phyloP scores from a whole-genome alignment of 2,113 vertebrate species.

The Abramis brama region DNA sequence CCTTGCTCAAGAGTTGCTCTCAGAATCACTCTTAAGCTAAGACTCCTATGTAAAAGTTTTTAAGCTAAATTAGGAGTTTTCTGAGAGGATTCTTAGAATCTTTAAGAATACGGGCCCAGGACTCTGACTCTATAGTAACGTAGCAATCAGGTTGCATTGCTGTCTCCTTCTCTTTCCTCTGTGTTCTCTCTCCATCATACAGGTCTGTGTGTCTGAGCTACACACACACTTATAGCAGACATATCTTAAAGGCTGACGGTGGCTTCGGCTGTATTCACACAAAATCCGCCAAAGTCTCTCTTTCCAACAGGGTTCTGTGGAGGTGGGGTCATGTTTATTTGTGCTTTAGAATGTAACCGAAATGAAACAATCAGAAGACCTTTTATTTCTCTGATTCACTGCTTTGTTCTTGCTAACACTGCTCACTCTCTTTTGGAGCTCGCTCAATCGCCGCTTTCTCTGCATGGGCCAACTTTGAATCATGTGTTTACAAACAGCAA shows the following conservation, averaged over 20 bases:
- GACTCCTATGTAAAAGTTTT: no score
- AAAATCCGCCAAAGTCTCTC: neutral
- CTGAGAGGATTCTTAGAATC: no score
- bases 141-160: neutral
- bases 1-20: no score
- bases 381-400: neutral
- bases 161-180: neutral
- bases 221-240: slow-evolving; percentile 2
- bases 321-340: no score
- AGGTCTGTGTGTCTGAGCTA: neutral
- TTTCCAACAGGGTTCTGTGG: no score
- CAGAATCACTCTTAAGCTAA: no score
- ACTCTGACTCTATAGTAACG: neutral
- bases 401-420: neutral
- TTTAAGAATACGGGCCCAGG: no score
- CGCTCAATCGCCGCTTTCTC: neutral
- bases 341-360: neutral
- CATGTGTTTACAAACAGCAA: neutral
- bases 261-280: neutral
- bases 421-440: neutral
- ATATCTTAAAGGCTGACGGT: neutral
- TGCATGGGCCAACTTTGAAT: neutral
- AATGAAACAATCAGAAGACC: neutral
- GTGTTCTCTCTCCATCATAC: neutral
- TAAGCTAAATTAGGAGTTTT: no score